Percentiles rank a stretch among this genome's conserved stretches.
phyloP scores from a whole-genome alignment of 2,797 vertebrate genomes.

The Heliangelus exortis region DNA sequence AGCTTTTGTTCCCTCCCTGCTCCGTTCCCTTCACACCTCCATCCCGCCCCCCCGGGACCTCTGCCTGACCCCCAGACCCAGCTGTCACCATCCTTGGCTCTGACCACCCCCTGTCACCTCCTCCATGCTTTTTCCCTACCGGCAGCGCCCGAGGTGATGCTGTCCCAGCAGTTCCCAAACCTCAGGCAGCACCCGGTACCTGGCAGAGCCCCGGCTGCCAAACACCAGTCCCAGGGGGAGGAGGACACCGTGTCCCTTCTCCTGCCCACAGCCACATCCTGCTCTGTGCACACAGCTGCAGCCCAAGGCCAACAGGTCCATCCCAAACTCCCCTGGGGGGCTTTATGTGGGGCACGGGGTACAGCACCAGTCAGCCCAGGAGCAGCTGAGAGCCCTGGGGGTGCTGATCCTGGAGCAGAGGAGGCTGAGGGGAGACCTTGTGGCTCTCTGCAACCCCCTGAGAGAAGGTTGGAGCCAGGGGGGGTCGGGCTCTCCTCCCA shows the following conservation, averaged over 20 bases:
- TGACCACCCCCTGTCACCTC: accelerated
- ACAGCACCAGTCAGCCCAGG: too few relatives aligned
- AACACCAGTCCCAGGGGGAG: not conserved
- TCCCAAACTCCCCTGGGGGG: accelerated
- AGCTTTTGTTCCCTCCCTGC: slow-evolving; percentile 44
- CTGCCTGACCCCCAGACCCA: not conserved
- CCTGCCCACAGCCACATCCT: not conserved
- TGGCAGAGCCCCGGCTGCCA: not conserved
- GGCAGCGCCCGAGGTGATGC: accelerated
- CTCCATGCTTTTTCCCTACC: not conserved
- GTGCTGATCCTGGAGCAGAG: too few relatives aligned
- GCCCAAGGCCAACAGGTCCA: not conserved
- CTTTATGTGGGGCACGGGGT: accelerated
- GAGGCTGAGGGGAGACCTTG: too few relatives aligned
- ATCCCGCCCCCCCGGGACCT: not conserved
- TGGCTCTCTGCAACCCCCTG: too few relatives aligned
- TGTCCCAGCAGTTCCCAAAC: accelerated
- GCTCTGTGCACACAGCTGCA: not conserved
- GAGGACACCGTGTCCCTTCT: not conserved
- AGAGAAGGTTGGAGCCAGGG: too few relatives aligned
- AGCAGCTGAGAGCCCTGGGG: too few relatives aligned
- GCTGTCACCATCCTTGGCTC: not conserved
- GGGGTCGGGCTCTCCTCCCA: too few relatives aligned
- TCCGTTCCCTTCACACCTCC: slow-evolving; percentile 22
- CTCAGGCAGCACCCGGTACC: not conserved